Conservation (phyloP, 2,888 invertebrate genomes). For the Thymelicus acteon region DNA sequence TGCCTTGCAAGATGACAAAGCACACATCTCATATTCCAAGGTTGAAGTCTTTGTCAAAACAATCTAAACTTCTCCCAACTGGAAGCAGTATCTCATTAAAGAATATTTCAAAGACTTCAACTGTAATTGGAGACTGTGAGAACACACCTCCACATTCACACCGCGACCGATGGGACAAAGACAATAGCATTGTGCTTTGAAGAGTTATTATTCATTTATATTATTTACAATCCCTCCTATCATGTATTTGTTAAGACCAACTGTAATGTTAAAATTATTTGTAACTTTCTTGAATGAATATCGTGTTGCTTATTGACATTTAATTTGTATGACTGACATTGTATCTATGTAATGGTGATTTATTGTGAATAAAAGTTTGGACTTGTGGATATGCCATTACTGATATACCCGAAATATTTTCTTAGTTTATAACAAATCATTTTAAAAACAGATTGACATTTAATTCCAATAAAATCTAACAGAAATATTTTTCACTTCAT, state of each 20-base stretch:
- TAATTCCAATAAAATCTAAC: no score
- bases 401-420: neutral
- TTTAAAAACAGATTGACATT: no score
- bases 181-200: conserved; percentile 76
- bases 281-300: conserved; percentile 22
- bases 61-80: conserved; percentile 53
- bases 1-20: conserved; percentile 57
- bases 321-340: conserved; percentile 21
- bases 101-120: conserved; percentile 62
- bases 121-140: conserved; percentile 73
- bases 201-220: conserved; percentile 35
- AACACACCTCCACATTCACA: conserved; percentile 80
- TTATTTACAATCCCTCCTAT: neutral
- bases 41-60: conserved; percentile 69
- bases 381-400: neutral
- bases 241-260: conserved; percentile 9
- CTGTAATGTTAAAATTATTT: conserved; percentile 21
- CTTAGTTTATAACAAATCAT: no score
- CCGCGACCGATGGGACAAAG: conserved; percentile 80
- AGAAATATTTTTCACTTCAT: no score
- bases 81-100: conserved; percentile 71
- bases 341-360: conserved; percentile 23
- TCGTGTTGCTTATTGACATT: conserved; percentile 8
- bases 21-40: conserved; percentile 76
- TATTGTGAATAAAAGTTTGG: conserved; percentile 10